Evolutionary conservation across 2,113 vertebrate genomes (phyloP).

Genomic region (Pygoscelis adeliae): DNA sequence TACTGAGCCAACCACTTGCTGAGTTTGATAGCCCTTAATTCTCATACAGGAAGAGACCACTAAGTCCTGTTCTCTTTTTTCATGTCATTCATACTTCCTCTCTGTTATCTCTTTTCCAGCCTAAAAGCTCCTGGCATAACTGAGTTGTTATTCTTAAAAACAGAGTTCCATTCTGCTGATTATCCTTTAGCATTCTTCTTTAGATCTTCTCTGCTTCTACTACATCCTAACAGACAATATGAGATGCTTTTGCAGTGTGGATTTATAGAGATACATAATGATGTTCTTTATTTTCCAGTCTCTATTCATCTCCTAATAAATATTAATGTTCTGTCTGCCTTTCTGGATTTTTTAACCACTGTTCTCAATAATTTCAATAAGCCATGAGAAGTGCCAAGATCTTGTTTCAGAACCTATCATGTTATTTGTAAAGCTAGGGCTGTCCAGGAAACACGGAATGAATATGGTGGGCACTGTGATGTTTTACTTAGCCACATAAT

Average conservation of each 20-base stretch:
- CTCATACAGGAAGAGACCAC: not conserved
- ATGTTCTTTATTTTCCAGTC: not conserved
- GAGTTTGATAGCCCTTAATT: not conserved
- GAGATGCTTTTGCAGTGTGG: not conserved
- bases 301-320: not conserved
- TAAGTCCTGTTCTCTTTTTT: not conserved
- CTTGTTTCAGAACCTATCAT: not conserved
- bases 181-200: not conserved
- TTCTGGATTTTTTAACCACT: not conserved
- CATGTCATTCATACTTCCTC: not conserved
- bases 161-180: not conserved
- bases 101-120: not conserved
- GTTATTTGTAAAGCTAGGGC: not conserved
- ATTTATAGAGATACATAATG: not conserved
- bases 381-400: not conserved
- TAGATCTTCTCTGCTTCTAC: not conserved
- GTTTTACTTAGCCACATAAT: not conserved
- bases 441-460: not conserved
- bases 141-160: not conserved
- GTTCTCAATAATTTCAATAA: not conserved
- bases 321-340: not conserved
- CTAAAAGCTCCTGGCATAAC: not conserved
- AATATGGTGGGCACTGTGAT: not conserved
- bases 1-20: not conserved
- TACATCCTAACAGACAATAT: not conserved